Evolutionary conservation across 2,888 invertebrate genomes (phyloP), one percentile per base, ranked within the genome.

Genomic region (Athalia cordata): DNA sequence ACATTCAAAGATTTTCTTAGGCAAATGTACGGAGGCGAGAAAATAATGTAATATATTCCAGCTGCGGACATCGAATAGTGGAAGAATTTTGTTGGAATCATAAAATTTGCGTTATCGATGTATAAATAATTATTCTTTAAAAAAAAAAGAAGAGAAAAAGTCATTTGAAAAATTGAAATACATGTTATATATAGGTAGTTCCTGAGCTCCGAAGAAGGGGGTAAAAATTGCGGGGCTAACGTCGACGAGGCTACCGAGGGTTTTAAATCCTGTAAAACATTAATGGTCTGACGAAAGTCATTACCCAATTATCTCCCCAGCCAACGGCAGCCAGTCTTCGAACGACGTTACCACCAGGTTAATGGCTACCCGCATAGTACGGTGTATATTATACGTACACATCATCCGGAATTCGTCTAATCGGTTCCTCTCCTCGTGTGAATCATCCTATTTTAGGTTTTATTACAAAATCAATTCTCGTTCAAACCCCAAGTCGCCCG

Each of bases 361-460:
- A 75, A 75, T 75, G 62, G 75, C 75, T 75, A 75, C 75, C 75
- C 75, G 75, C 75, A 75, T 75, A 50, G 62, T 75, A 15, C 47
- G 75, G 50, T 29, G 62, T 29, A 62, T 13, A 15, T 3, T 8
- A 13, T 52, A 7, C 52, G 57, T 70, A 57, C 15, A 75, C 62
- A 50, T 62, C 43, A 52, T 11, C 75, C 50, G n/a, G 61, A 75
- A 75, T 64, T 75, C 49, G 75, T 75, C 75, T 75, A 75, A 62
- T 62, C 62, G 50, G 13, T 64, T 72, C 57, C 72, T 66, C 45
- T 59, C 72, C 72, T 47, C 57, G 72, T 59, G 59, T 72, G 72
- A 72, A 72, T 72, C 72, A 72, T 72, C 57, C 72, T 47, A 59
- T 59, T 72, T 72, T 57, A 43, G 13, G 9, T 59, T 59, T 59